Percentiles rank a stretch among this genome's conserved stretches.
Evolutionary conservation across 2,113 vertebrate species (phyloP).

Genomic region (Dendrocopos noguchii): DNA sequence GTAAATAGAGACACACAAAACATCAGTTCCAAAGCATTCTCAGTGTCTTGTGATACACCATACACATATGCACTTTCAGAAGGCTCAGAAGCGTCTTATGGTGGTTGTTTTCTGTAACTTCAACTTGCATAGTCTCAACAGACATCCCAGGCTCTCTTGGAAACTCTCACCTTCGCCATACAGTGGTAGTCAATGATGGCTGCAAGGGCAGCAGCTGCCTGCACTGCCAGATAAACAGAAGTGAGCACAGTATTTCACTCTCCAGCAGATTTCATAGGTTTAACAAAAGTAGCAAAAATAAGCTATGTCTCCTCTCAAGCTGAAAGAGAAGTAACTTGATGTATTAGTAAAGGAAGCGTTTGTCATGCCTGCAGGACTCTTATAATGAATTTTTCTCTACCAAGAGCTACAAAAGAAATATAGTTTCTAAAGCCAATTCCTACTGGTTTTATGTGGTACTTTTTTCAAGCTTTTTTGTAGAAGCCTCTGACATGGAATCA

Average conservation of each 20-base stretch:
- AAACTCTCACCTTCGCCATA: neutral
- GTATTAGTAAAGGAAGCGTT: slow-evolving; percentile 50
- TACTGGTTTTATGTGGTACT: neutral
- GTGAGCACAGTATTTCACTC: slow-evolving; percentile 63
- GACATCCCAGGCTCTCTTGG: neutral
- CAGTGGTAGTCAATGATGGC: neutral
- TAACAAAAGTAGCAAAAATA: slow-evolving; percentile 71
- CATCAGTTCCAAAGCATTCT: neutral
- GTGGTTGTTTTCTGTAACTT: neutral
- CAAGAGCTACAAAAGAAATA: slow-evolving; percentile 13
- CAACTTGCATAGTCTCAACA: neutral
- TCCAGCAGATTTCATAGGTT: slow-evolving; percentile 50
- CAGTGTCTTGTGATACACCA: neutral
- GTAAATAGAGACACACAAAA: neutral
- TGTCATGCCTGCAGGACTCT: neutral
- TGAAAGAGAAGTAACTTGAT: slow-evolving; percentile 60
- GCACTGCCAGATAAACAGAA: neutral
- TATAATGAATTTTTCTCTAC: neutral
- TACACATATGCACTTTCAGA: neutral
- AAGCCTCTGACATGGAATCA: slow-evolving; percentile 17
- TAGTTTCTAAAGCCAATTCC: slow-evolving; percentile 32
- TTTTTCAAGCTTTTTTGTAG: slow-evolving; percentile 41
- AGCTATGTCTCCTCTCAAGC: slow-evolving; percentile 61
- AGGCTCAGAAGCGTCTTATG: neutral
- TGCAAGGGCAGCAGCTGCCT: neutral